phyloP scores from a whole-genome alignment of 2,113 vertebrate genomes.

The Thryonomys swinderianus region DNA sequence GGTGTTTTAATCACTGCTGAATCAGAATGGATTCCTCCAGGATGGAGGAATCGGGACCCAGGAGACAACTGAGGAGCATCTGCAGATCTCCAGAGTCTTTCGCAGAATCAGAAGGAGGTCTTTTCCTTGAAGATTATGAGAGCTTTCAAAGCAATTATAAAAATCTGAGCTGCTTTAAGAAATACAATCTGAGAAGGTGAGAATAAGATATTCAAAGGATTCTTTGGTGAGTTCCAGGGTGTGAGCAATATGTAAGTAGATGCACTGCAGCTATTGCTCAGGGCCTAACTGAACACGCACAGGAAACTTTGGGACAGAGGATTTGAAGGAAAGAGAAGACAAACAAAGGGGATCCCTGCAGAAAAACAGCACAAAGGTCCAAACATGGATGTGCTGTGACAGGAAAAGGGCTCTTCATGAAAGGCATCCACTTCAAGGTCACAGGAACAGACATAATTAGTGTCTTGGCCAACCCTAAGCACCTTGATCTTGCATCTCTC shows the following conservation, averaged over 20 bases:
- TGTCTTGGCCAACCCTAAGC: background rate
- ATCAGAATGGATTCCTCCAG: background rate
- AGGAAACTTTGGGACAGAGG: background rate
- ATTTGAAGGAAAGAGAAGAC: conserved; percentile 1
- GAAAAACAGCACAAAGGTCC: background rate
- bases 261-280: background rate
- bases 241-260: background rate
- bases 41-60: background rate
- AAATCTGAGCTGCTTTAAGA: background rate
- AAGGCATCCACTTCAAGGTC: background rate
- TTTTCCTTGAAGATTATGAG: background rate
- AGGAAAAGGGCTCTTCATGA: background rate
- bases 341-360: background rate
- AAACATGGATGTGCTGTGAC: background rate
- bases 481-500: background rate
- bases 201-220: background rate
- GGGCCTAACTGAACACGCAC: background rate
- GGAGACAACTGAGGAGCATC: background rate
- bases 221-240: background rate
- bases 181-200: conserved; percentile 5
- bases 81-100: background rate
- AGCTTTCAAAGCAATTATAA: background rate
- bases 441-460: background rate
- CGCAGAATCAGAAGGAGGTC: background rate
- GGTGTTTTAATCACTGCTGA: background rate